Percentiles rank a stretch among this genome's conserved stretches.
phyloP scores from a whole-genome alignment of 1,140 invertebrate species.

The Microplitis demolitor region DNA sequence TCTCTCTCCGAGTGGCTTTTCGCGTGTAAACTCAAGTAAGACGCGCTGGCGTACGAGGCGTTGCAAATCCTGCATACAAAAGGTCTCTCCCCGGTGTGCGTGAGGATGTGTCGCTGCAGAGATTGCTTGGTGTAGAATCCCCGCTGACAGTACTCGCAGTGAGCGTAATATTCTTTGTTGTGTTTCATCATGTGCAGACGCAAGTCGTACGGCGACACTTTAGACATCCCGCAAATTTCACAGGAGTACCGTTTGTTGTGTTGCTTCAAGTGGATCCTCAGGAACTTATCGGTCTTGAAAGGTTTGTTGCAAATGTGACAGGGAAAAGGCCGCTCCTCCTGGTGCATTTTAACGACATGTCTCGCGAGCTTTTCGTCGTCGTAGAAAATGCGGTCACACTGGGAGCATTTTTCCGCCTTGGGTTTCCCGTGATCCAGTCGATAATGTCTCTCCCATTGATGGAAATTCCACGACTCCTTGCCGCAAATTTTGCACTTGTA shows the following conservation, averaged over 20 bases:
- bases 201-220: conserved; percentile 47
- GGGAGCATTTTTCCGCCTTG: not conserved
- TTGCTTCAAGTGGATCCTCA: conserved; percentile 47
- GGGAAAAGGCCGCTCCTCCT: conserved; percentile 47
- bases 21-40: conserved; percentile 45
- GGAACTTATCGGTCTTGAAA: conserved; percentile 63
- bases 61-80: conserved; percentile 76
- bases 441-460: conserved; percentile 19
- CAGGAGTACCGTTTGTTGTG: conserved; percentile 82
- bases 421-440: conserved; percentile 5
- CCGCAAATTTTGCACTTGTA: not conserved
- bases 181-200: conserved; percentile 45
- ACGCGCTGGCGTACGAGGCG: conserved; percentile 52
- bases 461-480: conserved; percentile 35
- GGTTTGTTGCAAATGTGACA: conserved; percentile 64
- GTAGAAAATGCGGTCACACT: conserved; percentile 24
- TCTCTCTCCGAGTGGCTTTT: conserved; percentile 54
- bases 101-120: conserved; percentile 48
- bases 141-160: conserved; percentile 48
- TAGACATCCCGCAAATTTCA: conserved; percentile 77
- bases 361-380: conserved; percentile 31
- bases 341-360: conserved; percentile 34
- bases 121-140: conserved; percentile 52
- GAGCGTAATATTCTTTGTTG: conserved; percentile 46
- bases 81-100: conserved; percentile 72